Evolutionary conservation across 2,797 vertebrate genomes (phyloP).

Genomic region (Cossypha dichroa): DNA sequence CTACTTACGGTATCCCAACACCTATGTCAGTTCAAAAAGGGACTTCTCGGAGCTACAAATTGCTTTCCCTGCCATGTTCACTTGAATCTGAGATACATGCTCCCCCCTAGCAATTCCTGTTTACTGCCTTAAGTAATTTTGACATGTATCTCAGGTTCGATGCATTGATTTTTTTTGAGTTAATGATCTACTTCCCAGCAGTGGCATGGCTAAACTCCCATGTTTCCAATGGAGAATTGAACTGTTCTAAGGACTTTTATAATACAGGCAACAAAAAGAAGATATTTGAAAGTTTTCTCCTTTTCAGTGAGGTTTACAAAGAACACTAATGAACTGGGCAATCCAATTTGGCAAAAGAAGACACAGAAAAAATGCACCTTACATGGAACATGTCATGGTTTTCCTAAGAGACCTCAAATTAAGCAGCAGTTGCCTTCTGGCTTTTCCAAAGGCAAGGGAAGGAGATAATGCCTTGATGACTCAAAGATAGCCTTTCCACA

Average conservation of each 20-base stretch:
- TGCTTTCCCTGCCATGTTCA: background rate
- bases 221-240: background rate
- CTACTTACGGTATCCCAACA: background rate
- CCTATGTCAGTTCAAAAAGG: background rate
- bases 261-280: background rate
- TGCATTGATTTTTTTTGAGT: background rate
- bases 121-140: background rate
- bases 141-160: background rate
- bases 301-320: background rate
- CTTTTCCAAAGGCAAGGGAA: background rate
- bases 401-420: background rate
- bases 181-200: background rate
- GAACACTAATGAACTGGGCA: background rate
- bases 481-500: background rate
- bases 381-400: accelerated
- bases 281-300: background rate
- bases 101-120: background rate
- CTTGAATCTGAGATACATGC: background rate
- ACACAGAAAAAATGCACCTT: background rate
- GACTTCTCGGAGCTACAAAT: background rate
- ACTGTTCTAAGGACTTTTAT: background rate
- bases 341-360: background rate
- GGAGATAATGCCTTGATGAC: background rate
- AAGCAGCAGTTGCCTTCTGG: background rate
- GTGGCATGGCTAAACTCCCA: background rate